phyloP scores from a whole-genome alignment of 1,140 invertebrate species.

The Lordiphosa stackelbergi region DNA sequence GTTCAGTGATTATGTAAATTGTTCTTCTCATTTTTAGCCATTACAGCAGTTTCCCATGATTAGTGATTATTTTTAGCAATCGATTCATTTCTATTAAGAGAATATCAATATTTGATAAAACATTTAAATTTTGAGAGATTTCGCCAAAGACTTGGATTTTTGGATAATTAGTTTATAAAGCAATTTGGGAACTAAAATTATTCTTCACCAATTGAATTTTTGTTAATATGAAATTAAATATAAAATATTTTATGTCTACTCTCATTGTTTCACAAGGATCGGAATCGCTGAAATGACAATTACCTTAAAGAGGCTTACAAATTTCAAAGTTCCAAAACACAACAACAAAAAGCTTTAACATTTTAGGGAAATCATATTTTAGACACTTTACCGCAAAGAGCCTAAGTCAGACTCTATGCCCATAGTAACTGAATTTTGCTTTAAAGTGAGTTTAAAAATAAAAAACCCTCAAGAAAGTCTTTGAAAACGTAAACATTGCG shows the following conservation, averaged over 20 bases:
- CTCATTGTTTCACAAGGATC: too few species aligned
- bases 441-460: conserved; percentile 1
- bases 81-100: conserved; percentile 45
- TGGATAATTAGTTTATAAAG: too few species aligned
- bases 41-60: conserved; percentile 31
- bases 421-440: conserved; percentile 54
- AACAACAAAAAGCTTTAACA: not conserved
- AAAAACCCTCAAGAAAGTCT: not conserved
- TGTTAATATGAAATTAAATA: too few species aligned
- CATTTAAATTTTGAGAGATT: too few species aligned
- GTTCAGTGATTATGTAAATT: conserved; percentile 61
- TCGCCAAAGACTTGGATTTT: too few species aligned
- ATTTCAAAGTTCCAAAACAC: conserved; percentile 1
- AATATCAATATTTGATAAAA: conserved; percentile 2
- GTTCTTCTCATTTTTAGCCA: conserved; percentile 32
- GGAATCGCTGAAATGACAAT: too few species aligned
- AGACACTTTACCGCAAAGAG: too few species aligned
- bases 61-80: conserved; percentile 44
- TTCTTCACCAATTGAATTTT: too few species aligned
- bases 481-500: conserved; percentile 53
- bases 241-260: too few species aligned
- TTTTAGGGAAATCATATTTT: too few species aligned
- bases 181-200: too few species aligned
- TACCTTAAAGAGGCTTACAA: not conserved
- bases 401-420: too few species aligned